Evolutionary conservation across 2,113 vertebrate species (phyloP).

Genomic region (Chroicocephalus ridibundus): DNA sequence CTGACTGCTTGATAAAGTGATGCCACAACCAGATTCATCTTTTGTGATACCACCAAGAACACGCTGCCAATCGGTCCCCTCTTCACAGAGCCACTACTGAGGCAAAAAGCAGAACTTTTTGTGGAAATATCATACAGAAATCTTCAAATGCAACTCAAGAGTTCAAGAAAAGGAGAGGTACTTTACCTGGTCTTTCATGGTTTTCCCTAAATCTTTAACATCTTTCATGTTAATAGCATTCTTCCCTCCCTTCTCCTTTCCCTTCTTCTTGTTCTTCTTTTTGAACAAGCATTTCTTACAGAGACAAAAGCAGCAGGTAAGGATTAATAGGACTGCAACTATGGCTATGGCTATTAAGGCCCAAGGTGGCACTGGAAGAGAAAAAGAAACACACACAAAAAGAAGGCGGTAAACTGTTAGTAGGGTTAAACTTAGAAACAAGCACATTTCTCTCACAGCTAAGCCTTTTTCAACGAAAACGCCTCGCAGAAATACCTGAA

Average conservation of each 20-base stretch:
- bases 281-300: slow-evolving; percentile 99
- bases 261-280: slow-evolving; percentile 99
- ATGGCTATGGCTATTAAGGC: slow-evolving; percentile 98
- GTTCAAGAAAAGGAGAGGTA: neutral
- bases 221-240: slow-evolving; percentile 99
- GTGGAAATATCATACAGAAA: neutral
- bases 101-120: neutral
- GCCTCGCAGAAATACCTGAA: neutral
- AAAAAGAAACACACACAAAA: slow-evolving; percentile 49
- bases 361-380: slow-evolving; percentile 95
- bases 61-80: neutral
- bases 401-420: slow-evolving; percentile 33
- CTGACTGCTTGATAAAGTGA: neutral
- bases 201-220: slow-evolving; percentile 92
- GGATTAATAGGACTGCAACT: slow-evolving; percentile 92
- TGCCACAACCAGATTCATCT: neutral
- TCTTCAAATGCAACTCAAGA: neutral
- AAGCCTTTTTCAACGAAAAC: neutral
- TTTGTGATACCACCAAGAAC: neutral
- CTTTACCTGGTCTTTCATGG: slow-evolving; percentile 92
- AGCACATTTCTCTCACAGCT: neutral
- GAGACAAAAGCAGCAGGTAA: slow-evolving; percentile 98
- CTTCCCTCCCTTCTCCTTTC: slow-evolving; percentile 98
- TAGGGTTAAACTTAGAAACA: slow-evolving; percentile 15
- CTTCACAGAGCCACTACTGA: neutral